phyloP scores from a whole-genome alignment of 2,888 invertebrate genomes.

The Tryphoninae sp. region DNA sequence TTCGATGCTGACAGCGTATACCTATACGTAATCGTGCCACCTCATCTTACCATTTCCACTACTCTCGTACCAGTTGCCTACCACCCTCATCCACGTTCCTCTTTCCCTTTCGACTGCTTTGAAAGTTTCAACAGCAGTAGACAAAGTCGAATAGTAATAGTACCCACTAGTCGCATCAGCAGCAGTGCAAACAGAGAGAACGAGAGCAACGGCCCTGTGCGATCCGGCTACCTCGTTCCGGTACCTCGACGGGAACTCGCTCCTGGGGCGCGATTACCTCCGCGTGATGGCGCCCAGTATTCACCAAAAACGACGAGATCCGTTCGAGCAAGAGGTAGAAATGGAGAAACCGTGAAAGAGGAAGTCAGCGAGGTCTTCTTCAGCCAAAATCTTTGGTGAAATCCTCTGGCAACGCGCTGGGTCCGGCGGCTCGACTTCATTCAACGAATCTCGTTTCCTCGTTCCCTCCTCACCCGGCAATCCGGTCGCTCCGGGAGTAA shows the following conservation, averaged over 20 bases:
- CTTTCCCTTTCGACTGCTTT: constrained; percentile 44
- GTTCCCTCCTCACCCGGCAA: constrained; percentile 14
- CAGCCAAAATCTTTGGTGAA: constrained; percentile 52
- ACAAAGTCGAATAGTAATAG: constrained; percentile 33
- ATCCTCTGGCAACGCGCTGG: constrained; percentile 18
- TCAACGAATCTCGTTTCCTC: constrained; percentile 35
- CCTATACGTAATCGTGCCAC: constrained; percentile 3
- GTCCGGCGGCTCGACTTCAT: constrained; percentile 29
- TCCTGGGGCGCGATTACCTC: constrained; percentile 56
- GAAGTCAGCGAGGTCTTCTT: constrained; percentile 19
- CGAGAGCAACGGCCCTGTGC: constrained; percentile 22
- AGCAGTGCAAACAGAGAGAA: constrained; percentile 30
- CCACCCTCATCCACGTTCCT: constrained; percentile 23
- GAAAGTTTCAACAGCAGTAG: constrained; percentile 53
- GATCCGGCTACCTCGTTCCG: constrained; percentile 23
- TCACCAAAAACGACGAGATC: constrained; percentile 56
- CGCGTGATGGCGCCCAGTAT: constrained; percentile 53
- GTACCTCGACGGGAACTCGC: constrained; percentile 49
- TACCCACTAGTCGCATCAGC: constrained; percentile 15
- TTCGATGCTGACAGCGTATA: constrained; percentile 12
- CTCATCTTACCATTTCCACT: constrained; percentile 39
- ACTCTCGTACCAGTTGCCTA: constrained; percentile 1
- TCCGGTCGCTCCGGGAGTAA: constrained; percentile 44
- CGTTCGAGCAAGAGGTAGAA: constrained; percentile 31
- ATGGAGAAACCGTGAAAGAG: constrained; percentile 44